These are phyloP conservation scores for Ligdia adustata DNA, from an alignment of 2,888 invertebrate genomes.

Conservation along the genomic window DNA sequence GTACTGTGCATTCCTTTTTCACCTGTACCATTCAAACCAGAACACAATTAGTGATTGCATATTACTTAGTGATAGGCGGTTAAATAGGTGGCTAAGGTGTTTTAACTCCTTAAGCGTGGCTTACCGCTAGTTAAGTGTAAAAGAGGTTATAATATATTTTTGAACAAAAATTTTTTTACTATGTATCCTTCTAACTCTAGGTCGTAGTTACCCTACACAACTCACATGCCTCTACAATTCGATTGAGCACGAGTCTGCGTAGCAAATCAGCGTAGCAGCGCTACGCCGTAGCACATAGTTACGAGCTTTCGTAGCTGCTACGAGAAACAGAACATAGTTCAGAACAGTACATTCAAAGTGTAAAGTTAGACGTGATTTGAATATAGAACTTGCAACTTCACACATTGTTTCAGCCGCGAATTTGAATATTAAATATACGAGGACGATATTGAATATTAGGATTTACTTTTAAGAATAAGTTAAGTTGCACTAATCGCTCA, in stretches of 20 bases:
- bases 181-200: not conserved
- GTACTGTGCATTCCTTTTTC: too few species aligned
- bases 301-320: slow-evolving; percentile 5
- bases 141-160: too few species aligned
- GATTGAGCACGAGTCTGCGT: slow-evolving; percentile 23
- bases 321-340: slow-evolving; percentile 7
- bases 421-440: slow-evolving; percentile 2
- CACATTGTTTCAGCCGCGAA: not conserved
- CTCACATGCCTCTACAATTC: slow-evolving; percentile 20
- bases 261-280: slow-evolving; percentile 34
- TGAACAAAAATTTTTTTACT: too few species aligned
- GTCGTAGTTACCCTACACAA: slow-evolving; percentile 23
- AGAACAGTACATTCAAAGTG: slow-evolving; percentile 3
- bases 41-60: too few species aligned
- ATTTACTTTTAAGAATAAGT: too few species aligned
- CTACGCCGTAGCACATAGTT: slow-evolving; percentile 21
- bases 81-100: too few species aligned
- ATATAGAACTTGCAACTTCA: slow-evolving; percentile 1
- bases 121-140: too few species aligned
- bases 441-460: too few species aligned
- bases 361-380: slow-evolving; percentile 17
- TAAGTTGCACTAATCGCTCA: too few species aligned
- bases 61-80: too few species aligned
- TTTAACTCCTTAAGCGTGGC: too few species aligned
- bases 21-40: too few species aligned